Base-by-base conservation (phyloP, 1,140 invertebrate species). In the Penaeus vannamei region DNA sequence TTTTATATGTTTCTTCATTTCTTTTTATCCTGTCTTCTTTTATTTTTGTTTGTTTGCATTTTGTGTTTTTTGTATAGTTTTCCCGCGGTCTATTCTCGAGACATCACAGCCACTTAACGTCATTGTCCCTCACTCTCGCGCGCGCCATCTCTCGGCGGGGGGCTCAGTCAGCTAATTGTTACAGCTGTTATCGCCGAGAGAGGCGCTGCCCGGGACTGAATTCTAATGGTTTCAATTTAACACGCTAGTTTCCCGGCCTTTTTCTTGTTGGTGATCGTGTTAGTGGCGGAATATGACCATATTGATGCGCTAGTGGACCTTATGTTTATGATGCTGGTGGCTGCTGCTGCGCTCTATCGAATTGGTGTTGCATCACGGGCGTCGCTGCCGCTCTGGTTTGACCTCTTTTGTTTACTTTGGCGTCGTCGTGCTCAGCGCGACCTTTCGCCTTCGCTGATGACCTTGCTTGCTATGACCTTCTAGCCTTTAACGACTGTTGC, bases 221-320 rank as follows among this genome's bases (percentile, higher is more conserved):
- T 86, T 61, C 85, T 86, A 86, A 86, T 86, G 85, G 85, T 86
- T 61, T 61, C 85, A 86, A 86, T 86, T 86, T 86, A 86, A 59
- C 85, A 77, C 72, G 84, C 46, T 76, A 79, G 72, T 26, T 60
- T 59, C 46, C 26, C 46, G 20, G 53, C 42, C 26, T 66, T 29
- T 36, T n/a, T 46, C 36, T 62, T 84, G 83, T 12, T 84, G 83
- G 83, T 19, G 80, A 26, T 23, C n/a, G 59, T n/a, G 79, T 20
- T 42, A 53, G 23, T 42, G 53, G 53, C 53, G 53, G 53, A 12
- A 53, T 53, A 53, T 53, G 53, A 53, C 53, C 53, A 14, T 53
- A 53, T 53, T 53, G 53, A 53, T 53, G 53, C 53, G 53, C 53
- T 53, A 12, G 53, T 53, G 53, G 53, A 53, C 53, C 53, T 53